Evolutionary conservation across 2,113 vertebrate genomes (phyloP).

Genomic region (Charadrius vociferus): DNA sequence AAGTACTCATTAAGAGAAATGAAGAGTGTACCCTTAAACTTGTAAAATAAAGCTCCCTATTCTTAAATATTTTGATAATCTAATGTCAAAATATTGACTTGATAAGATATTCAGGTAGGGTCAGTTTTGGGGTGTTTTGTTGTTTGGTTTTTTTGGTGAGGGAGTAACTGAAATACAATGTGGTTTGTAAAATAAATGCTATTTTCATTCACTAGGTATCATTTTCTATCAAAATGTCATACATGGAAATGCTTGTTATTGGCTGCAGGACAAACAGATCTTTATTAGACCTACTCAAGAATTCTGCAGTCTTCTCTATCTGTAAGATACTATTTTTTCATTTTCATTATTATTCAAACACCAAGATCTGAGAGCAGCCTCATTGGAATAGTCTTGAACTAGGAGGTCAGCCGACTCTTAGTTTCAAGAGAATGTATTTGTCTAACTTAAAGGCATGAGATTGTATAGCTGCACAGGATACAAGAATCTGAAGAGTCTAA

Average conservation of each 20-base stretch:
- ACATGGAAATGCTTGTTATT: neutral
- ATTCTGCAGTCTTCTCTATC: neutral
- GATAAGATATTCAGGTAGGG: neutral
- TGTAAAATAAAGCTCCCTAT: neutral
- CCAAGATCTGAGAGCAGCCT: neutral
- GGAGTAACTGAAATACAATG: neutral
- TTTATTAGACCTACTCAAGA: neutral
- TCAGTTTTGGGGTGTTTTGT: no score
- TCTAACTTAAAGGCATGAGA: neutral
- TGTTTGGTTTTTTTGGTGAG: accelerated
- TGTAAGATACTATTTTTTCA: neutral
- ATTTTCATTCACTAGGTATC: neutral
- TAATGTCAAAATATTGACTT: neutral
- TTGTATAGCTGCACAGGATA: neutral
- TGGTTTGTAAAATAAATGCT: neutral
- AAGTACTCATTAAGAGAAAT: neutral
- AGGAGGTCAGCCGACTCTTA: neutral
- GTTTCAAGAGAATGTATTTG: neutral
- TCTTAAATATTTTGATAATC: neutral
- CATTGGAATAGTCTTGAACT: neutral
- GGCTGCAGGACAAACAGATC: neutral
- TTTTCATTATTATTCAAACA: neutral
- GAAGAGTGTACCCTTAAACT: neutral
- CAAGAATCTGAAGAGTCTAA: neutral
- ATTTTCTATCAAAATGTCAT: neutral